Conservation (phyloP, 1,140 invertebrate species). For the Brachionus asplanchnoidis region DNA sequence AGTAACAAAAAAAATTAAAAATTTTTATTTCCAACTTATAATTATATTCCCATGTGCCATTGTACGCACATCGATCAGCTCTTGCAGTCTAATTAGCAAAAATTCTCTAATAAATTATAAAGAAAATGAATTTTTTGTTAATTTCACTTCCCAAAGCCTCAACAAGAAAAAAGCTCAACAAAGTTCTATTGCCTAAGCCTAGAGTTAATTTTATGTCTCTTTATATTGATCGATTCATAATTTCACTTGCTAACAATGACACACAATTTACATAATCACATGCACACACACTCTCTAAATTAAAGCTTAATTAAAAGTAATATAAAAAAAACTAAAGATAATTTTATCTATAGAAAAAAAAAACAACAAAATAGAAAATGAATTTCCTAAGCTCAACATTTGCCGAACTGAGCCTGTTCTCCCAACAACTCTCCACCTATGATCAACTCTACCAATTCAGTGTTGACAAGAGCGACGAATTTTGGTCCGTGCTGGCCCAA, state of each 20-base stretch:
- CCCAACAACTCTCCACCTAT: slow-evolving; percentile 41
- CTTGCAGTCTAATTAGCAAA: too few species aligned
- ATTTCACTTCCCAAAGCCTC: too few species aligned
- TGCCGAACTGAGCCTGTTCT: neutral
- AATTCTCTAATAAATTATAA: too few species aligned
- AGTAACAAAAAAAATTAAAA: too few species aligned
- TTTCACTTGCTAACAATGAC: neutral
- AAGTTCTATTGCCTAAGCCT: too few species aligned
- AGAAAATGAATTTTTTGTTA: too few species aligned
- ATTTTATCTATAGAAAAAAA: neutral
- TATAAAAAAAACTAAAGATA: neutral
- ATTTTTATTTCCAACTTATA: too few species aligned
- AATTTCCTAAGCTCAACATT: neutral
- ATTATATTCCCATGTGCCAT: too few species aligned
- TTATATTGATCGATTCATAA: neutral
- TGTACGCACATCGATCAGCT: too few species aligned
- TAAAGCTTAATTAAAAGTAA: neutral
- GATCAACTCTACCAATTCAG: slow-evolving; percentile 51
- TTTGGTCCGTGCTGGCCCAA: slow-evolving; percentile 58
- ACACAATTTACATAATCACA: neutral
- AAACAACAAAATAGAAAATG: neutral
- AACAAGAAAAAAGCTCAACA: too few species aligned
- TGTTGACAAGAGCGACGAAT: slow-evolving; percentile 55
- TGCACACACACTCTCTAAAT: neutral
- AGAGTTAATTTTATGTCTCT: neutral